A percentile compares a stretch with the other conserved stretches of the same genome.
phyloP scores from a whole-genome alignment of 2,113 vertebrate species.

The Emydura subglobosa region DNA sequence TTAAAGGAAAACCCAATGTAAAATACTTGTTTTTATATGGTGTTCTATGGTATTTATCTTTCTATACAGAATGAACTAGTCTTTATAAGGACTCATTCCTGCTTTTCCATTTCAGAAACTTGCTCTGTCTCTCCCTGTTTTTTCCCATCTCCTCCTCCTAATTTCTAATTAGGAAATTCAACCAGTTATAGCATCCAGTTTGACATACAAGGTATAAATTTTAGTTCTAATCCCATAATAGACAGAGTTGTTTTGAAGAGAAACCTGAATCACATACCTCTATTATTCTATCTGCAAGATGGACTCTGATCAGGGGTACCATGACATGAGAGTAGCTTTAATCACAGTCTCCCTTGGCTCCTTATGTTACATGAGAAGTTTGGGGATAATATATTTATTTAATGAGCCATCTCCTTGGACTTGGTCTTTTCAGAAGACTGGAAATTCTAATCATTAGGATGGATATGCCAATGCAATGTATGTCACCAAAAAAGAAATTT shows the following conservation, averaged over 20 bases:
- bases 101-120: background rate
- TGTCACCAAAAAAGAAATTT: background rate
- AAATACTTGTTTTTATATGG: background rate
- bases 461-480: background rate
- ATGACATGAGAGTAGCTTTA: background rate
- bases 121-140: background rate
- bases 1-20: background rate
- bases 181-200: background rate
- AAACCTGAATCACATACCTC: background rate
- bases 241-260: background rate
- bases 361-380: background rate
- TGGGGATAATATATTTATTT: background rate
- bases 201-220: background rate
- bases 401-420: background rate
- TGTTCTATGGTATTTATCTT: rapidly evolving
- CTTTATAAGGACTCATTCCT: background rate
- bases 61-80: background rate
- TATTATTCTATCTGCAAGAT: background rate
- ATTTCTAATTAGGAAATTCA: background rate
- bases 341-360: background rate
- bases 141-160: background rate
- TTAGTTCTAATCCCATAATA: background rate
- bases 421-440: background rate
- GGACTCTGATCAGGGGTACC: background rate
- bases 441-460: background rate